Evolutionary conservation across 2,113 vertebrate species (phyloP).

Genomic region (Colinus virginianus): DNA sequence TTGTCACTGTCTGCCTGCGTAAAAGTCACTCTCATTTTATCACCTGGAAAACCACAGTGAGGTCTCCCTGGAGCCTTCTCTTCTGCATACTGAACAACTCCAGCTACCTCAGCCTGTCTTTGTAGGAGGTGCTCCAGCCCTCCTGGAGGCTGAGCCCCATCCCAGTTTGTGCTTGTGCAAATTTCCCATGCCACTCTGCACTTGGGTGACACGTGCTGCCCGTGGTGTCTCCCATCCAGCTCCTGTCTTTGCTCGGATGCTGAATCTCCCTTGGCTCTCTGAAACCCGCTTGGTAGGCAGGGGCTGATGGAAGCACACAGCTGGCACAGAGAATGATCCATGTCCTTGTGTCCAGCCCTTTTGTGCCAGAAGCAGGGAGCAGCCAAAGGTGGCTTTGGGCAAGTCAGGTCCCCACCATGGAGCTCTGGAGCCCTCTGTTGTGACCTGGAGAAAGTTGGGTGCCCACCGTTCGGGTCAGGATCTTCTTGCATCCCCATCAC

Average conservation of each 20-base stretch:
- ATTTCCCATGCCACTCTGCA: fast-evolving
- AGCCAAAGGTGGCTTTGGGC: neutral
- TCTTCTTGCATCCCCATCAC: no score
- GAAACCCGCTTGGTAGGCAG: neutral
- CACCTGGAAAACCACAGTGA: no score
- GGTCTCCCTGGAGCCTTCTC: no score
- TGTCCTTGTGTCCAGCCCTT: neutral
- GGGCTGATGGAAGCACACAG: fast-evolving
- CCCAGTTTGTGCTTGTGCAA: neutral
- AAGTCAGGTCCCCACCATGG: fast-evolving
- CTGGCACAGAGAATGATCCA: neutral
- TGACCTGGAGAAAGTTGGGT: no score
- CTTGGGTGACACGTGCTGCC: neutral
- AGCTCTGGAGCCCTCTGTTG: neutral
- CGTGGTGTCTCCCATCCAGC: no score
- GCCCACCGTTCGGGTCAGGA: neutral
- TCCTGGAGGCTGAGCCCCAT: neutral
- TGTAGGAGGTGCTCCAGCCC: no score
- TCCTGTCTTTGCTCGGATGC: neutral
- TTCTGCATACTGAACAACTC: no score
- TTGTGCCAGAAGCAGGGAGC: fast-evolving
- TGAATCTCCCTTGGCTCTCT: neutral
- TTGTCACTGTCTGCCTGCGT: no score
- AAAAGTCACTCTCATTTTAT: no score
- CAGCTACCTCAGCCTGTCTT: no score